A percentile compares a stretch with the other conserved stretches of the same genome.
These are phyloP conservation scores for Falco punctatus DNA, from an alignment of 2,113 vertebrate species.

Conservation along the genomic window DNA sequence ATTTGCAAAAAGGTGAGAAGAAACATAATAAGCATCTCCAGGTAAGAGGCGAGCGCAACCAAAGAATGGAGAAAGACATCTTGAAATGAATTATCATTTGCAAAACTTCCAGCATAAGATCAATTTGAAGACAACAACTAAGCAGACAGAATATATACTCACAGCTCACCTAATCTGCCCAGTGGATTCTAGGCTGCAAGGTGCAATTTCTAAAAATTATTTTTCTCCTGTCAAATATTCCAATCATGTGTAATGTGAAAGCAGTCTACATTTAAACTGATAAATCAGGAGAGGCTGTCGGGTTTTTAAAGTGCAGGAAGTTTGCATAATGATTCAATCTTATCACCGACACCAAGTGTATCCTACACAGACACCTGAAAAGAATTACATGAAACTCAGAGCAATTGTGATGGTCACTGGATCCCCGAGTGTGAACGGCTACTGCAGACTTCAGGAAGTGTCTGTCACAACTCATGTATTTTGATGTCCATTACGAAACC, in stretches of 20 bases:
- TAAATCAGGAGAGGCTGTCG: not conserved
- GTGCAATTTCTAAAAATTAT: not conserved
- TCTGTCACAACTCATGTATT: constrained; percentile 79
- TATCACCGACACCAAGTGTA: not conserved
- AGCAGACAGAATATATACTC: not conserved
- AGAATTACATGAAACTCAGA: not conserved
- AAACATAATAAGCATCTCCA: not conserved
- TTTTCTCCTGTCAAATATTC: not conserved
- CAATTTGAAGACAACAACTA: not conserved
- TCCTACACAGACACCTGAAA: not conserved
- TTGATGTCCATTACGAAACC: constrained; percentile 70
- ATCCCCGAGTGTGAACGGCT: constrained; percentile 20
- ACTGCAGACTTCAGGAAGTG: constrained; percentile 72
- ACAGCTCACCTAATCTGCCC: not conserved
- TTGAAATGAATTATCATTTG: not conserved
- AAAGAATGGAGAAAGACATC: not conserved
- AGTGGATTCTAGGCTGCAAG: not conserved
- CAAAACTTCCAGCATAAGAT: not conserved
- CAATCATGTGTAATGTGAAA: not conserved
- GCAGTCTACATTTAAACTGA: not conserved
- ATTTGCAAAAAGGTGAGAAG: not conserved
- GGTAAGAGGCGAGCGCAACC: not conserved
- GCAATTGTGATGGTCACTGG: constrained; percentile 1
- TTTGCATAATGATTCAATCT: not conserved
- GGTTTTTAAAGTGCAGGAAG: not conserved